These are phyloP conservation scores for Aspiorhynchus laticeps DNA, from an alignment of 2,113 vertebrate genomes.

Conservation along the genomic window DNA sequence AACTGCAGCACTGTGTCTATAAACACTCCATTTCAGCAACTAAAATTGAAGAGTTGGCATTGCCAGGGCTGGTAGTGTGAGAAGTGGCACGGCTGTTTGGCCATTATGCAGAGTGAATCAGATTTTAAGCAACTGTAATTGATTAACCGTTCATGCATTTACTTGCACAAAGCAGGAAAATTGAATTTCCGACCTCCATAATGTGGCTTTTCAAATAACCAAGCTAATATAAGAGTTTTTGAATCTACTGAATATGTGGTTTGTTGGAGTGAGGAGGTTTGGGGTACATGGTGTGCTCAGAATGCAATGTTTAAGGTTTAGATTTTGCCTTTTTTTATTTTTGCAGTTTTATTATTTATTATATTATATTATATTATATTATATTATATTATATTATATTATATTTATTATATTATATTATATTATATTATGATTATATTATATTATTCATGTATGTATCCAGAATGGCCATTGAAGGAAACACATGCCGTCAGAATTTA, in stretches of 20 bases:
- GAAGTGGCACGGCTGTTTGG: neutral
- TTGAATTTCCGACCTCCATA: constrained; percentile 49
- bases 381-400: neutral
- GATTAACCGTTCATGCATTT: constrained; percentile 48
- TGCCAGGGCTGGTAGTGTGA: neutral
- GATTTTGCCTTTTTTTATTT: neutral
- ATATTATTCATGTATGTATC: neutral
- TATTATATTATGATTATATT: too few species aligned
- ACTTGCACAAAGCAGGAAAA: constrained; percentile 47
- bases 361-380: neutral
- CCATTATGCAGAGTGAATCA: constrained; percentile 36
- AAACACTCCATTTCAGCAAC: constrained; percentile 9
- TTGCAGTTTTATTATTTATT: neutral
- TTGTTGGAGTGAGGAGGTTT: neutral
- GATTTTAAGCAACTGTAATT: constrained; percentile 45
- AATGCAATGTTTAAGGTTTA: neutral
- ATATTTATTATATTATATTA: too few species aligned
- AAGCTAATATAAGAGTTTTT: constrained; percentile 30
- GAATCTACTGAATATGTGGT: constrained; percentile 11
- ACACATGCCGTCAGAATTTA: neutral
- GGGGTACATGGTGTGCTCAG: neutral
- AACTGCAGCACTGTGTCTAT: neutral
- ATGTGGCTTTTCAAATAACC: constrained; percentile 49
- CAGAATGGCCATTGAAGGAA: neutral
- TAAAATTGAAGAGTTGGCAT: constrained; percentile 11